Base-by-base conservation (phyloP, 2,797 vertebrate genomes). In the Esox lucius region DNA sequence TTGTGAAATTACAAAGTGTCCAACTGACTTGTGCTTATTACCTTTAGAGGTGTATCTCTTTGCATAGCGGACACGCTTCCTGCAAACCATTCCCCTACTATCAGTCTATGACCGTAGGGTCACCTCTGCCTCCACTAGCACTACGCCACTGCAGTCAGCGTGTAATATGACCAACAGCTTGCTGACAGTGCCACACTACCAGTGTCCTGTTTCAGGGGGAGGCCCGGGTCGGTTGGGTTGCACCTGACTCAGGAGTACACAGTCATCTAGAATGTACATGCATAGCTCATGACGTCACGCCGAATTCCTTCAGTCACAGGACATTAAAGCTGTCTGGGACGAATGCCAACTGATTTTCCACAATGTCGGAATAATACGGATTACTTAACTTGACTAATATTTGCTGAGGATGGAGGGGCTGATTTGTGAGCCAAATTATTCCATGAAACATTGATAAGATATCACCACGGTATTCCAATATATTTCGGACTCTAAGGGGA, bases 161-260 rank as follows among this genome's bases (percentile, higher is more conserved):
- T 89, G 92, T 91, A 92, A 94, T 78, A 87, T 79, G 92, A 94
- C 78, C 86, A 79, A 83, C 68, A 73, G 70, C 80, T 83, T 88
- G 82, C 85, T 84, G 83, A 84, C 83, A 79, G 77, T 65, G 78
- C 87, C 87, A 85, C 78, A 79, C 81, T 80, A 72, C 82, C 59
- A 75, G 90, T 87, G 85, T 94, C 91, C 48, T 70, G 80, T 95
- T 93, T 88, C 94, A 90, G 77, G 16, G 84, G 79, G 83, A 83
- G 83, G 78, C 85, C 71, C 76, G 78, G 84, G 78, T 84, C 70
- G 77, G 78, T 75, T 76, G 76, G 78, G 86, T 86, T 87, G 77
- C 71, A 28, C 74, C 80, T 73, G 73, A 80, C 84, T 85, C 76
- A 65, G 62, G 84, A 86, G 78, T 62, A 6, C 71, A 82, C 62